Percentiles rank a stretch among this genome's conserved stretches.
Evolutionary conservation across 2,888 invertebrate species (phyloP).

Genomic region (Troides oblongomaculatus): DNA sequence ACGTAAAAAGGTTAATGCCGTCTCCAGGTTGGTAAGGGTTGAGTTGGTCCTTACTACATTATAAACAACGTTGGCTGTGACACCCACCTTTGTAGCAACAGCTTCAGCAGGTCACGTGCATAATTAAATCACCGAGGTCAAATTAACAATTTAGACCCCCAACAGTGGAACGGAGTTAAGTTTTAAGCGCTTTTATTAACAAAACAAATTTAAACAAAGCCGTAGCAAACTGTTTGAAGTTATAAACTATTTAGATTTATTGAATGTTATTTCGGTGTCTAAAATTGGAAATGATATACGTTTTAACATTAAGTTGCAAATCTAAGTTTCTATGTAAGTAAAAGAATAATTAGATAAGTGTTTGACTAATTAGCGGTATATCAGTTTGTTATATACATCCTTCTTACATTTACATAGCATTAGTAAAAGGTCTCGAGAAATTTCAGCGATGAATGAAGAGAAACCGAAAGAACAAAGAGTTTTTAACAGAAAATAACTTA

Average conservation of each 20-base stretch:
- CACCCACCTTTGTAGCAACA: constrained; percentile 70
- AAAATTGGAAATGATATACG: constrained; percentile 35
- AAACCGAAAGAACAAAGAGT: no score
- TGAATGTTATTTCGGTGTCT: constrained; percentile 38
- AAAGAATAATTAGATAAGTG: no score
- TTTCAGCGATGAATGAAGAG: no score
- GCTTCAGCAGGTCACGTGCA: constrained; percentile 69
- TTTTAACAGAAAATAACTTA: no score
- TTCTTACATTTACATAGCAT: no score
- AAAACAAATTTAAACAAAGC: constrained; percentile 72
- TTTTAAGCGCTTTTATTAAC: constrained; percentile 71
- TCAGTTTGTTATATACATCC: no score
- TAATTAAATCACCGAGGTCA: constrained; percentile 79
- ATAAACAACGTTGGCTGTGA: constrained; percentile 75
- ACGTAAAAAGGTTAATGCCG: constrained; percentile 22
- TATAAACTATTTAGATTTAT: constrained; percentile 52
- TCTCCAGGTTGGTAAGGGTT: constrained; percentile 11
- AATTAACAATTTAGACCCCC: constrained; percentile 70
- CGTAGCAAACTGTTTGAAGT: constrained; percentile 61
- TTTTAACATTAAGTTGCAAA: background rate
- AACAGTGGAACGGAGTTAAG: constrained; percentile 74
- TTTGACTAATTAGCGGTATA: no score
- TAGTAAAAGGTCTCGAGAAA: no score
- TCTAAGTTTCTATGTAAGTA: background rate
- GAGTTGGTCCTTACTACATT: constrained; percentile 65